Evolutionary conservation across 2,888 invertebrate species (phyloP), one percentile per base, ranked within the genome.

Genomic region (Cerceris rybyensis): DNA sequence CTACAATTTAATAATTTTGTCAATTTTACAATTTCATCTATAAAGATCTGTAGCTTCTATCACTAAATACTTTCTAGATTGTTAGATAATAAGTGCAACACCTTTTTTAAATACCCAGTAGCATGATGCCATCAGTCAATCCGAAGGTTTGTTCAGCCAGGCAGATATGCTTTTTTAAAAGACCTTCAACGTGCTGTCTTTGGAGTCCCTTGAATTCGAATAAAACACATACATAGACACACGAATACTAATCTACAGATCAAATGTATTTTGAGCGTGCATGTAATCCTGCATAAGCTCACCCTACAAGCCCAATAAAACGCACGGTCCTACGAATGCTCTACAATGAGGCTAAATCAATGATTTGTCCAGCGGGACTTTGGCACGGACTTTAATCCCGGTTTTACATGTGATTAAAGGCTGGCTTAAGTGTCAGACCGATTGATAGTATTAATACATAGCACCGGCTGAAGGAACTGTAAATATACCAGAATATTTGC

Each of bases 341-440:
- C 83, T 82, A 83, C 83, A 85, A 85, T 81, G 78, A 82, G 82
- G 84, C 81, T 83, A 87, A 90, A 90, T 90, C 89, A 89, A 83
- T 86, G 87, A 88, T 89, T 89, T 87, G 87, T 82, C 75, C 83
- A 81, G 77, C 77, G 77, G 75, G 78, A 67, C 80, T 84, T 74
- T 76, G 65, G 64, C 72, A 65, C 73, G 64, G 76, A 65, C 81
- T 84, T 86, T 90, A 90, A 90, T 89, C 89, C 86, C 73, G 84
- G 87, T 88, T 89, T 90, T 90, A 90, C 88, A 89, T 89, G 88
- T 86, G 87, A 91, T 90, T 90, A 89, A 87, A 85, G 80, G 13
- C 75, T 77, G 81, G 84, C 85, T 81, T 74, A 83, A 85, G 87
- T 85, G 86, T 87, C 83, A 82, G 81, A 77, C 71, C 78, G 79